A percentile compares a stretch with the other conserved stretches of the same genome.
phyloP scores from a whole-genome alignment of 2,888 invertebrate species.

The Digitonthophagus gazella region DNA sequence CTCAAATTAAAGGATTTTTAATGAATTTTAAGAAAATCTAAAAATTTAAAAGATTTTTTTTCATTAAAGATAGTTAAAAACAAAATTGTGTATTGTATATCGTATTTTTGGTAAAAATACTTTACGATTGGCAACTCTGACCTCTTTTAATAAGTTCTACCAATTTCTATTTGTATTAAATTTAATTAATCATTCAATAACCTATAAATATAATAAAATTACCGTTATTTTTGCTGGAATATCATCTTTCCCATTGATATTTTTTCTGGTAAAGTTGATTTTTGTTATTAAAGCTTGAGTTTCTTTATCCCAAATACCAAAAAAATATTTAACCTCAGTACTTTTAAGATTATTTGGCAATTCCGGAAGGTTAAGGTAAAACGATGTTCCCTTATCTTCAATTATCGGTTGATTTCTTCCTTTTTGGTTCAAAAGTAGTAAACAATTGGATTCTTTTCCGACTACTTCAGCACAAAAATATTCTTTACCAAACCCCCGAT shows the following conservation, averaged over 20 bases:
- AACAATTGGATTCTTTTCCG: neutral
- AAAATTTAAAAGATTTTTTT: too few species aligned
- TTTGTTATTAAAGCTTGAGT: neutral
- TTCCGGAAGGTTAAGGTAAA: neutral
- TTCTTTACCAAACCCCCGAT: neutral
- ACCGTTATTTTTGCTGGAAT: neutral
- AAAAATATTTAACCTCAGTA: neutral
- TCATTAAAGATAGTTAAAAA: too few species aligned
- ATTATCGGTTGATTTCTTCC: neutral
- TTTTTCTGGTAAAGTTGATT: neutral
- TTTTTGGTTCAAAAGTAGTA: neutral
- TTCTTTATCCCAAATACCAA: neutral
- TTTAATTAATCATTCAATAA: too few species aligned
- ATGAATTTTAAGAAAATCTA: too few species aligned
- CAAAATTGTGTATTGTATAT: too few species aligned
- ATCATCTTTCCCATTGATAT: neutral
- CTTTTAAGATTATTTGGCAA: neutral
- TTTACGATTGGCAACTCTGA: too few species aligned
- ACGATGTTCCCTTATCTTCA: neutral
- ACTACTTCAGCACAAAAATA: neutral
- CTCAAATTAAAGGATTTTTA: too few species aligned
- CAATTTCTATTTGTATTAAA: too few species aligned
- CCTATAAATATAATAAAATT: too few species aligned
- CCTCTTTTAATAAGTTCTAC: too few species aligned
- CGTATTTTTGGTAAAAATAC: too few species aligned